Evolutionary conservation across 2,797 vertebrate genomes (phyloP), one percentile per base, ranked within the genome.

Genomic region (Sciaenops ocellatus): DNA sequence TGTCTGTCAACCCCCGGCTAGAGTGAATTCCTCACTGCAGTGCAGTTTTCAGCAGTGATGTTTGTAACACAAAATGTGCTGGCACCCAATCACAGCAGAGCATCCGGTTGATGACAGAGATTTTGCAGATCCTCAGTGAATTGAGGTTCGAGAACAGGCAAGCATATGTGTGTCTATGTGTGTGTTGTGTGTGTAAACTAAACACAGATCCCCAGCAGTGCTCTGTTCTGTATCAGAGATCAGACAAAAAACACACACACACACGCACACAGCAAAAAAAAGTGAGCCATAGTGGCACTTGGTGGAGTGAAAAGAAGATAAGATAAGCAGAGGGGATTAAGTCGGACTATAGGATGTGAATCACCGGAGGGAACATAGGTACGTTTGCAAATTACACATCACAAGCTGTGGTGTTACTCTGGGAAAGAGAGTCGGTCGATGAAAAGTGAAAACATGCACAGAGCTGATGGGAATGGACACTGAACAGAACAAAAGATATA

Each of bases 141-240:
- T 18, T 26, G 42, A 78, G 28, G 59, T 18, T 64, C 56, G 30
- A 62, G 44, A 80, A 48, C 50, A 76, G 52, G 24, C 20, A 46
- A 69, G 38, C 22, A 9, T 61, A 28, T 47, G 55, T 61, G 56
- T 47, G 64, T 61, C 20, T 5, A 18, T 75, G 69, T 79, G 47
- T 41, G 74, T 61, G 82, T 28, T 69, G 22, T 64, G 46, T 44
- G 60, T 82, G 44, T 63, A n/a, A 80, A 75, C 61, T 52, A 78
- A 75, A 83, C 10, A 15, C 72, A 74, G 82, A 82, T 83, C 77
- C 57, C 69, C 44, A 72, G 72, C 0, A 0, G 78, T 77, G 78
- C 64, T 83, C 83, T 89, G 92, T 76, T 92, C 64, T 82, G 82
- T 79, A 82, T 90, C 81, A 86, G 64, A 83, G 74, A 84, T 77